Conservation (phyloP, 92 coral and sea anemone species). For the Epizoanthus fatuus region DNA sequence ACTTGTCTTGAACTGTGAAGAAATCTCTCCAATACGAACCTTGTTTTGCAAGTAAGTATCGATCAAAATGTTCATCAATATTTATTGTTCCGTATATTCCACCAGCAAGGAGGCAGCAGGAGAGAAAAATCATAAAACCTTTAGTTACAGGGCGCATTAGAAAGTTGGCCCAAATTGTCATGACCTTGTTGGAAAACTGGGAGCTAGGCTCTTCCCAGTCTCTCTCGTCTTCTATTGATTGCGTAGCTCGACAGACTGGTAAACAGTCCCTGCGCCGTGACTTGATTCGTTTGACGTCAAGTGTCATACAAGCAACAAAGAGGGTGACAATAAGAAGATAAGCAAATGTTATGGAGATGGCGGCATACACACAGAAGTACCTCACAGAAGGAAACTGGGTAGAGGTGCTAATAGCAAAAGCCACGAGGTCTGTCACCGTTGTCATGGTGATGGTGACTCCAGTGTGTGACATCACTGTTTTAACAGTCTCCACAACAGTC, state of each 20-base stretch:
- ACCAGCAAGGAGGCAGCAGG: slow-evolving; percentile 68
- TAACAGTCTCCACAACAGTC: slow-evolving; percentile 71
- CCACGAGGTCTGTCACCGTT: slow-evolving; percentile 94
- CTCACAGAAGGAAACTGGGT: slow-evolving; percentile 85
- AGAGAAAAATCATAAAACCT: slow-evolving; percentile 61
- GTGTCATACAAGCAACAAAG: slow-evolving; percentile 86
- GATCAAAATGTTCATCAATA: slow-evolving; percentile 83
- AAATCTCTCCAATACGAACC: slow-evolving; percentile 76
- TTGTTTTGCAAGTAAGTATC: slow-evolving; percentile 81
- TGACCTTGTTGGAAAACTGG: slow-evolving; percentile 64
- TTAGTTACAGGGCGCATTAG: slow-evolving; percentile 65
- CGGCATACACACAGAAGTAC: slow-evolving; percentile 91
- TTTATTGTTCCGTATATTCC: slow-evolving; percentile 80
- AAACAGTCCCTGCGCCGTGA: slow-evolving; percentile 86
- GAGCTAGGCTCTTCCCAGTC: slow-evolving; percentile 78
- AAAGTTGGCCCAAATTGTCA: slow-evolving; percentile 75
- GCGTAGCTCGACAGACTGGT: slow-evolving; percentile 72
- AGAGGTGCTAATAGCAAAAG: slow-evolving; percentile 93
- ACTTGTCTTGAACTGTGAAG: slow-evolving; percentile 68
- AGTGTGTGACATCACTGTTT: slow-evolving; percentile 82
- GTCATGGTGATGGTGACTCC: slow-evolving; percentile 98
- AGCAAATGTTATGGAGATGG: slow-evolving; percentile 72
- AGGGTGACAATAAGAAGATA: slow-evolving; percentile 84
- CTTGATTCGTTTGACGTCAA: slow-evolving; percentile 83
- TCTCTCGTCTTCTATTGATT: slow-evolving; percentile 55